phyloP scores from a whole-genome alignment of 2,113 vertebrate species.

The Pardalotus punctatus region DNA sequence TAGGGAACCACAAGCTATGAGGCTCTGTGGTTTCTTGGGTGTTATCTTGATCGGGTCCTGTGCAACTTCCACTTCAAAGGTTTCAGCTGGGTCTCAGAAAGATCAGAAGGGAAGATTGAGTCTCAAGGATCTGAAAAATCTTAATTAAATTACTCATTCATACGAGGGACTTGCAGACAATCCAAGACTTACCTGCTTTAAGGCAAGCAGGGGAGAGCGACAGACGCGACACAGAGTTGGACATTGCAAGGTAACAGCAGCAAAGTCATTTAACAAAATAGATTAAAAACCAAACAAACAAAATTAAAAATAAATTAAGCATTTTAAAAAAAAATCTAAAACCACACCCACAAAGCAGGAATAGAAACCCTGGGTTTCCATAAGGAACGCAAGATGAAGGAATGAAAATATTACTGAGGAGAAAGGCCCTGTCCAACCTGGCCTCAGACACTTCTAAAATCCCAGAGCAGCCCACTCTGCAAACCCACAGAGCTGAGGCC shows the following conservation, averaged over 20 bases:
- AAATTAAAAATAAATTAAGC: background rate
- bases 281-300: background rate
- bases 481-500: background rate
- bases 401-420: background rate
- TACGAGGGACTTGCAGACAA: background rate
- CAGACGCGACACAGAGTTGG: fast-evolving
- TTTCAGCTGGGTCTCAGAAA: background rate
- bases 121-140: background rate
- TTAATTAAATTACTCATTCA: slow-evolving; percentile 52
- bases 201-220: background rate
- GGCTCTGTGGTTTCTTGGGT: background rate
- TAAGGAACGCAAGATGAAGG: background rate
- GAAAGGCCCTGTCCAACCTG: background rate
- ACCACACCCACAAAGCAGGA: background rate
- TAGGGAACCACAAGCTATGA: slow-evolving; percentile 1
- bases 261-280: background rate
- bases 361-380: background rate
- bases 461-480: background rate
- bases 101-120: slow-evolving; percentile 35
- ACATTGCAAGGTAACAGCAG: background rate
- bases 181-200: background rate
- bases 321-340: background rate
- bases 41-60: slow-evolving; percentile 29
- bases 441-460: background rate
- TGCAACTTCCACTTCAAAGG: slow-evolving; percentile 45